Conservation (phyloP, 2,888 invertebrate genomes). For the Frankliniella fusca region DNA sequence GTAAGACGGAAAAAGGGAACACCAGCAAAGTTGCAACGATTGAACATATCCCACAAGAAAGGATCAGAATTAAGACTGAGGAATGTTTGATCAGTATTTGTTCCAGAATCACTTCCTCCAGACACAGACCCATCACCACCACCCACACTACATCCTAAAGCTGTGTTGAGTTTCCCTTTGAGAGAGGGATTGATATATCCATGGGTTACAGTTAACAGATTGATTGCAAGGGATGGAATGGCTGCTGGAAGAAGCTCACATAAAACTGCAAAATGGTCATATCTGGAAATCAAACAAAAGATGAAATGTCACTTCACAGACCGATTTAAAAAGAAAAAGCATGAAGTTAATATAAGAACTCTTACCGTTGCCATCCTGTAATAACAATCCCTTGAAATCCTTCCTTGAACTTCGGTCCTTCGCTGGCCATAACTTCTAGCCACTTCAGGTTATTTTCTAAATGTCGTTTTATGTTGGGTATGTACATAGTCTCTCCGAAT, state of each 20-base stretch:
- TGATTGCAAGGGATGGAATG: slow-evolving; percentile 61
- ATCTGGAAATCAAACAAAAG: slow-evolving; percentile 45
- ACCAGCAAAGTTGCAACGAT: slow-evolving; percentile 62
- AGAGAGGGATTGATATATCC: slow-evolving; percentile 59
- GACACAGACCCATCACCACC: slow-evolving; percentile 37
- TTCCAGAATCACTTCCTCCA: slow-evolving; percentile 40
- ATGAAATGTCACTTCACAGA: neutral
- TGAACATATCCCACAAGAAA: slow-evolving; percentile 59
- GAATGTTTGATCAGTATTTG: slow-evolving; percentile 41
- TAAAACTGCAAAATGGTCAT: slow-evolving; percentile 66
- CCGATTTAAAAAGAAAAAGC: neutral
- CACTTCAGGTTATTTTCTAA: slow-evolving; percentile 67
- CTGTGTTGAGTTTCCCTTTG: slow-evolving; percentile 49
- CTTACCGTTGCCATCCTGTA: slow-evolving; percentile 57
- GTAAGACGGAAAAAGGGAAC: slow-evolving; percentile 53
- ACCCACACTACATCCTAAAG: slow-evolving; percentile 53
- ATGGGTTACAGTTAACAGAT: slow-evolving; percentile 55
- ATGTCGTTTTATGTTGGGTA: slow-evolving; percentile 63
- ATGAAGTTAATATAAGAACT: neutral
- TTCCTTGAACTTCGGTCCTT: slow-evolving; percentile 52
- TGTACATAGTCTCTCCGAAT: slow-evolving; percentile 64
- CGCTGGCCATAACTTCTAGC: slow-evolving; percentile 62
- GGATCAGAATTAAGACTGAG: slow-evolving; percentile 58
- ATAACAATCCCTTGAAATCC: slow-evolving; percentile 55
- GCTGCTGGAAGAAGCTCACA: slow-evolving; percentile 64